These are phyloP conservation scores for Zaprionus davidi DNA, from an alignment of 1,140 invertebrate species.

Conservation along the genomic window DNA sequence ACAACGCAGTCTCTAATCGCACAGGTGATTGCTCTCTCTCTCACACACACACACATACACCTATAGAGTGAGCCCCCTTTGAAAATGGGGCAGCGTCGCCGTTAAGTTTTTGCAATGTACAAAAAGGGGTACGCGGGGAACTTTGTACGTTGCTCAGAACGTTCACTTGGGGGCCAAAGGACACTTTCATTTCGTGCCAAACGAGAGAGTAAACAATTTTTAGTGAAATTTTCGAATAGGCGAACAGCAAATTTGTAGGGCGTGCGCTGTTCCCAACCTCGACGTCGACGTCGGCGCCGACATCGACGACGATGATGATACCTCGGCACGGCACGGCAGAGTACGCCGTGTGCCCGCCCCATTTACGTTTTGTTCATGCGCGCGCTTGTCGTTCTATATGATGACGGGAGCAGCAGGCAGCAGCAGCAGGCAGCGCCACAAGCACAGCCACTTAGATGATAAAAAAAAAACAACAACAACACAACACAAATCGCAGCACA, in stretches of 20 bases:
- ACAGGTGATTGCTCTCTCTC: conserved; percentile 4
- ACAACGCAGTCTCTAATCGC: conserved; percentile 15
- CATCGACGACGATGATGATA: conserved; percentile 65
- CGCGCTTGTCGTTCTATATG: conserved; percentile 67
- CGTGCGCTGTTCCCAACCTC: conserved; percentile 47
- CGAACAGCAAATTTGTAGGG: conserved; percentile 81
- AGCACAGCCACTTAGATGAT: conserved; percentile 65
- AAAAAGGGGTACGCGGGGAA: conserved; percentile 5
- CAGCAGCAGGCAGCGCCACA: conserved; percentile 37
- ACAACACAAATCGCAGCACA: conserved; percentile 10
- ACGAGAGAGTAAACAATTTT: conserved; percentile 84
- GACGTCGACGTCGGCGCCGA: conserved; percentile 28
- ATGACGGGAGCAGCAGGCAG: conserved; percentile 69
- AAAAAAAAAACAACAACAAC: conserved; percentile 58
- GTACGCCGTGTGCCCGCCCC: conserved; percentile 62
- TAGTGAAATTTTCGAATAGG: conserved; percentile 84
- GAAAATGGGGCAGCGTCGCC: conserved; percentile 20
- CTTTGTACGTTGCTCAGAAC: background rate
- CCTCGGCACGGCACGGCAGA: conserved; percentile 38
- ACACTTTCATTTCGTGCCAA: conserved; percentile 81
- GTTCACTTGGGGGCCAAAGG: conserved; percentile 56
- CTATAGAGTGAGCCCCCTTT: background rate
- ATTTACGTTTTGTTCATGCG: conserved; percentile 65
- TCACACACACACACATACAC: background rate
- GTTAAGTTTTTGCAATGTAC: background rate